Evolutionary conservation across 2,888 invertebrate genomes (phyloP).

Genomic region (Athalia rosae): DNA sequence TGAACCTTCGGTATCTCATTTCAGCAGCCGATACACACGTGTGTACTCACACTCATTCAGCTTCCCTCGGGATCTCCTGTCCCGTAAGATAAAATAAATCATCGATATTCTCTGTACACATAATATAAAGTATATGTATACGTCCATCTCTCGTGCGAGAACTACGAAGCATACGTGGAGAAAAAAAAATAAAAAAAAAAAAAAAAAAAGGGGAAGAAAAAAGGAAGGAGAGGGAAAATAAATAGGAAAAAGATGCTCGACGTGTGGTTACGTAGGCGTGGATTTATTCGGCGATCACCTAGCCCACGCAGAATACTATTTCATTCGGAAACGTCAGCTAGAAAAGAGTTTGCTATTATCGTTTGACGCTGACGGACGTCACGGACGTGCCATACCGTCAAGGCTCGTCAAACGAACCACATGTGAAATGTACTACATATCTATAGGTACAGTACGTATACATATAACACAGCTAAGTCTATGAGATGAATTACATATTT

Average conservation of each 20-base stretch:
- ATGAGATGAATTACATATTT: neutral
- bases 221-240: neutral
- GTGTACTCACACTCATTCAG: no score
- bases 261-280: neutral
- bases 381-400: neutral
- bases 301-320: slow-evolving; percentile 16
- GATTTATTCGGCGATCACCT: no score
- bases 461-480: neutral
- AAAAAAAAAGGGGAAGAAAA: neutral
- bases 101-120: no score
- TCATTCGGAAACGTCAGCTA: slow-evolving; percentile 5
- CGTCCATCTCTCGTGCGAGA: neutral
- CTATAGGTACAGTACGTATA: neutral
- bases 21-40: no score
- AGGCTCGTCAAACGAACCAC: slow-evolving; percentile 20
- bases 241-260: neutral
- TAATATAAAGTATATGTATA: neutral
- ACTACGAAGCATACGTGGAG: neutral
- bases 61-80: no score
- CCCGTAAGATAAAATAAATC: no score
- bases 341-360: slow-evolving; percentile 31
- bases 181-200: neutral
- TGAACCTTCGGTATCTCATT: no score
- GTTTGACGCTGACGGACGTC: slow-evolving; percentile 38
- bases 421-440: slow-evolving; percentile 2